Conservation (phyloP, 2,888 invertebrate genomes). For the Rhagophthalmus giganteus region DNA sequence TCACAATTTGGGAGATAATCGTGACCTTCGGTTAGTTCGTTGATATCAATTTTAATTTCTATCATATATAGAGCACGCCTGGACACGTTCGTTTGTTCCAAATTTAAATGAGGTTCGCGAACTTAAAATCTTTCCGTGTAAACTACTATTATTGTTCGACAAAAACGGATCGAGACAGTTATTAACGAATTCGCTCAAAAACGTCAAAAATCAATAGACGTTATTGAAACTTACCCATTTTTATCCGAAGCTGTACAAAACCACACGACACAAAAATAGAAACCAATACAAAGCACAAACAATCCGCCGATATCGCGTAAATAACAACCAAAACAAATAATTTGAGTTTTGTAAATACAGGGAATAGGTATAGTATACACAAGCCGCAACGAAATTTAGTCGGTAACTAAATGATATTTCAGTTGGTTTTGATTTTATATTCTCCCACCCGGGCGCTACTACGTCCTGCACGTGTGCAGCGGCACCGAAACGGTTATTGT, state of each 20-base stretch:
- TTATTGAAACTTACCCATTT: slow-evolving; percentile 14
- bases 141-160: too few relatives aligned
- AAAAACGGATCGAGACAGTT: too few relatives aligned
- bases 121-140: too few relatives aligned
- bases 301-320: slow-evolving; percentile 1
- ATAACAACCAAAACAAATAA: background rate
- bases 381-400: slow-evolving; percentile 8
- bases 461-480: slow-evolving; percentile 7
- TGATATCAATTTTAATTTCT: slow-evolving; percentile 1
- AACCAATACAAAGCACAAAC: slow-evolving; percentile 3
- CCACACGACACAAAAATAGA: slow-evolving; percentile 1
- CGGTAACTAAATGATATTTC: slow-evolving; percentile 9
- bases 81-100: background rate
- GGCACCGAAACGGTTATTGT: slow-evolving; percentile 8
- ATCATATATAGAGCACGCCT: background rate
- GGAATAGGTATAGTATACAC: too few relatives aligned
- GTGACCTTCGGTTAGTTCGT: slow-evolving; percentile 1
- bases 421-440: slow-evolving; percentile 17
- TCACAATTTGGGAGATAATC: background rate
- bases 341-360: background rate
- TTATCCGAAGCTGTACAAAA: slow-evolving; percentile 6
- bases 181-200: too few relatives aligned
- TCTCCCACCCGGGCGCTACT: slow-evolving; percentile 8
- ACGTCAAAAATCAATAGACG: too few relatives aligned
- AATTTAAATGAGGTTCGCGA: background rate